A percentile compares a stretch with the other conserved stretches of the same genome.
Conservation (phyloP, 2,888 invertebrate species). For the Drosophila fungiperda region DNA sequence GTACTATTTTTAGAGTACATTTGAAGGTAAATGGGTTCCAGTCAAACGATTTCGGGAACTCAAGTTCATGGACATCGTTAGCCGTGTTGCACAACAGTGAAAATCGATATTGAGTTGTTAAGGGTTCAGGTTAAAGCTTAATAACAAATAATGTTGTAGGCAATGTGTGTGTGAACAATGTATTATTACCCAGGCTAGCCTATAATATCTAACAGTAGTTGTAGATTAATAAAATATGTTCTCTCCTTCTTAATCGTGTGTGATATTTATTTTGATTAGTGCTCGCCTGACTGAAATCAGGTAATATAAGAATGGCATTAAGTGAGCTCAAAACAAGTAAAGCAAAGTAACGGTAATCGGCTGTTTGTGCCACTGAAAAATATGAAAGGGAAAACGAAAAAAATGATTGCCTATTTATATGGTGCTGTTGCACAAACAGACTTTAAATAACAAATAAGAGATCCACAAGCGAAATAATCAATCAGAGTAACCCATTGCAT, state of each 20-base stretch:
- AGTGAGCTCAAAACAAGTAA: neutral
- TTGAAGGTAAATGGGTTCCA: slow-evolving; percentile 4
- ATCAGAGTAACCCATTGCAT: neutral
- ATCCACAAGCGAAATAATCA: neutral
- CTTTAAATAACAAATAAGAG: neutral
- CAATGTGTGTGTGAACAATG: neutral
- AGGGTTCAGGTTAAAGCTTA: slow-evolving; percentile 21
- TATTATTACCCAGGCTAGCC: neutral
- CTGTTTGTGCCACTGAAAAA: neutral
- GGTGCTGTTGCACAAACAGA: neutral
- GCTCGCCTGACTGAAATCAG: too few species aligned
- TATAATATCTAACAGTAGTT: neutral
- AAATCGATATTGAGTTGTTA: slow-evolving; percentile 67
- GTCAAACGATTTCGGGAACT: slow-evolving; percentile 19
- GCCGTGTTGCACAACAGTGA: slow-evolving; percentile 52
- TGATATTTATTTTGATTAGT: too few species aligned
- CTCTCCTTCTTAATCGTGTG: neutral
- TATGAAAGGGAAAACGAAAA: neutral
- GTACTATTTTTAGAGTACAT: neutral
- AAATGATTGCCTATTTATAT: neutral
- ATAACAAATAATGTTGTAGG: slow-evolving; percentile 6
- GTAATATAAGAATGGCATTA: neutral
- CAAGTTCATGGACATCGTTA: slow-evolving; percentile 74
- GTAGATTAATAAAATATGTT: neutral
- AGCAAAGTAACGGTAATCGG: neutral